Evolutionary conservation across 2,888 invertebrate species (phyloP), one percentile per base, ranked within the genome.

Genomic region (Sisyra terminalis): DNA sequence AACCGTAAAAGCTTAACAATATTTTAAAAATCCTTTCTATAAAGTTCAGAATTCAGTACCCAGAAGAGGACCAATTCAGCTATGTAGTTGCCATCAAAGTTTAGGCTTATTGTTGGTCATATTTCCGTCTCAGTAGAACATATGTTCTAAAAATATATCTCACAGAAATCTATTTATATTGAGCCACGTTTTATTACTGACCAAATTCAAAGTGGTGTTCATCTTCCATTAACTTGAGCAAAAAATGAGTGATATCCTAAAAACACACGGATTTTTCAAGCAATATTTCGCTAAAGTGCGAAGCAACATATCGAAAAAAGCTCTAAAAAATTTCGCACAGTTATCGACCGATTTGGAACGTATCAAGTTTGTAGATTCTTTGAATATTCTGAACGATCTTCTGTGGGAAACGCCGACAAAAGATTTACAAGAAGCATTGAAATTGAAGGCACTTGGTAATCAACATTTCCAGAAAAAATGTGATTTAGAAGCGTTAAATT

Each of bases 381-480:
- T 66, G 43, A 61, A 58, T 3, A 52, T 54, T 38, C 51, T 51
- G 24, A 55, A 60, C 42, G 53, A 54, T 30, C 47, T 55, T 47
- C 63, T 62, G 37, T 55, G 57, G 9, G 62, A 64, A 49, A 61
- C 62, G 29, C 63, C 63, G 48, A 61, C 61, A 45, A 79, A 85
- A 59, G 67, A 69, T 56, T 55, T 66, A 6, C 64, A 69, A 44
- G 66, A 66, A 52, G 76, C 84, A 7, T 63, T 70, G n/a, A 62
- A 66, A 46, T 60, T 74, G 29, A 86, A 87, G 60, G 69, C 75
- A 50, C 69, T 70, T 45, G 88, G 85, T 3, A 87, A 85, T 54
- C 65, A 67, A 46, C 73, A 72, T 4, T 88, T 86, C 51, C 76
- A 75, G 49, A 71, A 70, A 50, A 78, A 77, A 42, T 72, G 82